Evolutionary conservation across 35 echinoderm and acorn worm genomes (phyloP).

Genomic region (Apostichopus californicus): DNA sequence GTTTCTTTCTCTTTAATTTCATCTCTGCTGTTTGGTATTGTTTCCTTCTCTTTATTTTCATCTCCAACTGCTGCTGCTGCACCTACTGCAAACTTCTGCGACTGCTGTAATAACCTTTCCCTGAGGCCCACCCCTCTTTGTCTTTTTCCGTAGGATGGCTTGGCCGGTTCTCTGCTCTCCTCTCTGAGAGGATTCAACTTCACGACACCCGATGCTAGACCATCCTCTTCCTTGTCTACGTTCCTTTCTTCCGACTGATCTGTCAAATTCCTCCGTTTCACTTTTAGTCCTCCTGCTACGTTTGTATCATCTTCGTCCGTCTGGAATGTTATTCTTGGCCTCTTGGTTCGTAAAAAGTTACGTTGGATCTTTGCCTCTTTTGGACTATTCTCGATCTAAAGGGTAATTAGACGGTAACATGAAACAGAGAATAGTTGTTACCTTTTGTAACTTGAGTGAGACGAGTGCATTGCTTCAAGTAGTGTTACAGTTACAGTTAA

Average conservation of each 20-base stretch:
- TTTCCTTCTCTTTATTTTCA: not conserved
- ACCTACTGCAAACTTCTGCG: slow-evolving; percentile 19
- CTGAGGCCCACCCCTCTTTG: not conserved
- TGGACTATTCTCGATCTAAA: too few relatives aligned
- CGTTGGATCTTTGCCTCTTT: too few relatives aligned
- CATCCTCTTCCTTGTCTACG: not conserved
- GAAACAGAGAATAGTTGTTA: too few relatives aligned
- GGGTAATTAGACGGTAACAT: too few relatives aligned
- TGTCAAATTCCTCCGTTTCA: not conserved
- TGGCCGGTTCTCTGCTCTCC: not conserved
- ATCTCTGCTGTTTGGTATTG: not conserved
- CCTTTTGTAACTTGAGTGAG: too few relatives aligned
- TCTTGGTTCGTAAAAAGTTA: not conserved
- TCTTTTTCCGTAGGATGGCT: not conserved
- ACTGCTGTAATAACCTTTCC: slow-evolving; percentile 24
- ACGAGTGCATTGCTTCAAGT: too few relatives aligned
- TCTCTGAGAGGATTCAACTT: not conserved
- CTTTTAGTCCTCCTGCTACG: not conserved
- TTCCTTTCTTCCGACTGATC: not conserved
- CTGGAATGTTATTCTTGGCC: slow-evolving; percentile 40
- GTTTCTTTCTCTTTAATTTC: too few relatives aligned
- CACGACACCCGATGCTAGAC: not conserved
- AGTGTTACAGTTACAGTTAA: too few relatives aligned
- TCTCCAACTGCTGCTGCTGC: not conserved
- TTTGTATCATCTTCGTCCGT: not conserved